These are phyloP conservation scores for Lophochroa leadbeateri DNA, from an alignment of 2,113 vertebrate species.

Conservation along the genomic window DNA sequence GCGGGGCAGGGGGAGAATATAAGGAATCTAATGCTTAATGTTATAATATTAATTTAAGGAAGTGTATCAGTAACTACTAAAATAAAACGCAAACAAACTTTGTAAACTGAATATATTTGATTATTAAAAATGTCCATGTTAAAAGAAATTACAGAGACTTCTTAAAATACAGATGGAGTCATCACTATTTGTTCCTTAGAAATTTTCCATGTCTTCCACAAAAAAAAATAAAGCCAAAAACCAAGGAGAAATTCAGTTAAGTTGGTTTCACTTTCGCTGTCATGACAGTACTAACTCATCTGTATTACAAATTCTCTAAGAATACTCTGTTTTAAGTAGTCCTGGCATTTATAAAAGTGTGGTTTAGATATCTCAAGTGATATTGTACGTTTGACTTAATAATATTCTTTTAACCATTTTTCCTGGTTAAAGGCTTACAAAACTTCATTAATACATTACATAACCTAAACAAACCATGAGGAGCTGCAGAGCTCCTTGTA, in stretches of 20 bases:
- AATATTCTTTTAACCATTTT: neutral
- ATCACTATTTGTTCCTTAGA: neutral
- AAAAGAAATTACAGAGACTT: neutral
- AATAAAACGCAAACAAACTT: neutral
- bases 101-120: neutral
- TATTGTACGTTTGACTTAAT: neutral
- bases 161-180: neutral
- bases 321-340: neutral
- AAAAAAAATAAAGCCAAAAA: neutral
- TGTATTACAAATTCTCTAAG: neutral
- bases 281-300: neutral
- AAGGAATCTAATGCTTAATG: neutral
- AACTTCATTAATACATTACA: neutral
- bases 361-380: neutral
- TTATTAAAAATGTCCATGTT: neutral
- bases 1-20: neutral
- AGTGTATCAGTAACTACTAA: neutral
- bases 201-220: neutral
- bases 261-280: constrained; percentile 11
- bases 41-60: neutral
- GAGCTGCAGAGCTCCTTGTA: neutral
- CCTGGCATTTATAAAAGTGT: neutral
- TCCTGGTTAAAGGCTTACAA: neutral
- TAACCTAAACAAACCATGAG: accelerated
- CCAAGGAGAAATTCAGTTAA: neutral